A percentile compares a stretch with the other conserved stretches of the same genome.
These are phyloP conservation scores for Lanistes nyassanus DNA, from an alignment of 1,140 invertebrate species.

Conservation along the genomic window DNA sequence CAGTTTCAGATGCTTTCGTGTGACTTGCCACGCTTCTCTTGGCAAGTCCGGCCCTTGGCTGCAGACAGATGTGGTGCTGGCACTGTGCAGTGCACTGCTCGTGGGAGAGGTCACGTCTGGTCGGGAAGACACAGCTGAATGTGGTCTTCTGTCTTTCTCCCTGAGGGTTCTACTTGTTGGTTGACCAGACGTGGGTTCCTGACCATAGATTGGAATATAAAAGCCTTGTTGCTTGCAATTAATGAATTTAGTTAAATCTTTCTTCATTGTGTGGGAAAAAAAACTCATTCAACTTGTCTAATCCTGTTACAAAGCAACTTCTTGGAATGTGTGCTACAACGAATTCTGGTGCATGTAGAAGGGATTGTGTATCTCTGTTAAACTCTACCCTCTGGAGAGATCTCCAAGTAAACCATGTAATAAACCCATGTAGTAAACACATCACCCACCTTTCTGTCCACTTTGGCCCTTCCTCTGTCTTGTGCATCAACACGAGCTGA, in stretches of 20 bases:
- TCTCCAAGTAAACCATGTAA: background rate
- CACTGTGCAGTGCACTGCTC: background rate
- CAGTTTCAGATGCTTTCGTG: conserved; percentile 55
- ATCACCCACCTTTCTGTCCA: background rate
- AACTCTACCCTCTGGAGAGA: too few species aligned
- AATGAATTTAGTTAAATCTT: too few species aligned
- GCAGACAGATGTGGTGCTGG: background rate
- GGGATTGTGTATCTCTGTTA: too few species aligned
- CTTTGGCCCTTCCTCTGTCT: background rate
- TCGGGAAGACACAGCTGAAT: background rate
- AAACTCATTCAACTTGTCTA: too few species aligned
- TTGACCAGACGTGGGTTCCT: conserved; percentile 13
- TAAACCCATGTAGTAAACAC: background rate
- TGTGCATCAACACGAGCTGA: conserved; percentile 13
- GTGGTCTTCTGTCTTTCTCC: conserved; percentile 17
- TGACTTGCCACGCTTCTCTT: conserved; percentile 61
- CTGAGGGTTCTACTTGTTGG: conserved; percentile 1
- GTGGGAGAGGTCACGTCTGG: background rate
- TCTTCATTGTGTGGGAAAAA: too few species aligned
- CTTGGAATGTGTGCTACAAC: too few species aligned
- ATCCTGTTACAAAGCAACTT: too few species aligned
- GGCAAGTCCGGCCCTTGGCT: conserved; percentile 37
- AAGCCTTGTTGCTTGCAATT: too few species aligned
- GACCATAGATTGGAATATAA: background rate
- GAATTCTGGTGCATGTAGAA: too few species aligned